Conservation (phyloP, 2,113 vertebrate species). For the Platichthys flesus region DNA sequence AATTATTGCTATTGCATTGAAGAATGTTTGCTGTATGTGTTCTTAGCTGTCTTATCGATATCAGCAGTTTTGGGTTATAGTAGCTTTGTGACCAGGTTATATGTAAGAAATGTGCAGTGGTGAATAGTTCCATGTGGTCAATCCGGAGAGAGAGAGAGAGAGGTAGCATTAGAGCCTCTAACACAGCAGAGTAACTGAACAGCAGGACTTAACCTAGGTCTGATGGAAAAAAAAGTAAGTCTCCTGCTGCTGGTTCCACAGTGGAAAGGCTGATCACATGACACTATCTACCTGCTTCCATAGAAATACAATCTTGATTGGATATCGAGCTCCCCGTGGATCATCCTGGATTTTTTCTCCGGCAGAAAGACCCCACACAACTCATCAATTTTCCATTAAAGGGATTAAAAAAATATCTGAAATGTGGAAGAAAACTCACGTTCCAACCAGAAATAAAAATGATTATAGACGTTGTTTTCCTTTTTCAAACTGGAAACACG, state of each 20-base stretch:
- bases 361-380: background rate
- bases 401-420: conserved; percentile 4
- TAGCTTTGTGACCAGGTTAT: background rate
- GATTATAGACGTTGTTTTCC: background rate
- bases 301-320: no score
- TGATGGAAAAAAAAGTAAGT: conserved; percentile 18
- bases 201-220: conserved; percentile 15
- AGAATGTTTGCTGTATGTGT: background rate
- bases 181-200: background rate
- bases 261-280: no score
- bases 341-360: background rate
- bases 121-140: conserved; percentile 33
- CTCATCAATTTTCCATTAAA: background rate
- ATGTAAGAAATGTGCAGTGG: conserved; percentile 3
- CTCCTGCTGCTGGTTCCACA: conserved; percentile 16
- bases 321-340: no score
- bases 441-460: background rate
- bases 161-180: conserved; percentile 1
- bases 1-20: conserved; percentile 14
- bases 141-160: conserved; percentile 10
- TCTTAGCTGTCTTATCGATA: conserved; percentile 1
- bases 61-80: background rate
- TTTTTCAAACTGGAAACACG: conserved; percentile 9
- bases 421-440: conserved; percentile 4
- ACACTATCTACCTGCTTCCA: no score